Conservation (phyloP, 2,888 invertebrate species). For the Harpagoxenus sublaevis region DNA sequence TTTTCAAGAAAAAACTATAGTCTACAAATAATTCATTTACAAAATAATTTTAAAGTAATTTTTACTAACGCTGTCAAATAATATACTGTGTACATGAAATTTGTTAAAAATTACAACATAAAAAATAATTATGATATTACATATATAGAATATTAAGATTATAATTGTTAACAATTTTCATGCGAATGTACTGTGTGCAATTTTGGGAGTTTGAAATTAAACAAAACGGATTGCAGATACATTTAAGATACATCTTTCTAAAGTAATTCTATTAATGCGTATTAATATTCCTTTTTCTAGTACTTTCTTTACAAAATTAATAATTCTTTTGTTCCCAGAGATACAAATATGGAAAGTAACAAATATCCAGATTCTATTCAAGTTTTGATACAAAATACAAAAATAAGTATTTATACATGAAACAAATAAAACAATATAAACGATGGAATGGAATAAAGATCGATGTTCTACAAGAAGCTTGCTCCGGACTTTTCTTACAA, state of each 20-base stretch:
- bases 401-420: not conserved
- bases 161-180: slow-evolving; percentile 4
- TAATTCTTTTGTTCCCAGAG: not conserved
- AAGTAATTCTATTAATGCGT: not conserved
- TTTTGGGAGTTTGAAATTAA: not conserved
- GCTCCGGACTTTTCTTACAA: not conserved
- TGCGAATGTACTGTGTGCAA: too few relatives aligned
- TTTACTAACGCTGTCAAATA: slow-evolving; percentile 10
- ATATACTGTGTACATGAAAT: not conserved
- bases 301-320: not conserved
- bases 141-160: not conserved
- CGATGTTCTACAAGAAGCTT: not conserved
- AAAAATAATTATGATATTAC: not conserved
- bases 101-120: slow-evolving; percentile 17
- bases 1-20: not conserved
- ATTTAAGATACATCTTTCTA: not conserved
- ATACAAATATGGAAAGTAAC: not conserved
- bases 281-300: not conserved
- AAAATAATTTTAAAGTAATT: not conserved
- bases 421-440: not conserved
- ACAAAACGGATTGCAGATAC: not conserved
- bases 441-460: not conserved
- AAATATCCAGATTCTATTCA: not conserved
- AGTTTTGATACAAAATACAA: not conserved
- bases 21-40: not conserved